These are phyloP conservation scores for Cephus spinipes DNA, from an alignment of 2,888 invertebrate species.

Conservation along the genomic window DNA sequence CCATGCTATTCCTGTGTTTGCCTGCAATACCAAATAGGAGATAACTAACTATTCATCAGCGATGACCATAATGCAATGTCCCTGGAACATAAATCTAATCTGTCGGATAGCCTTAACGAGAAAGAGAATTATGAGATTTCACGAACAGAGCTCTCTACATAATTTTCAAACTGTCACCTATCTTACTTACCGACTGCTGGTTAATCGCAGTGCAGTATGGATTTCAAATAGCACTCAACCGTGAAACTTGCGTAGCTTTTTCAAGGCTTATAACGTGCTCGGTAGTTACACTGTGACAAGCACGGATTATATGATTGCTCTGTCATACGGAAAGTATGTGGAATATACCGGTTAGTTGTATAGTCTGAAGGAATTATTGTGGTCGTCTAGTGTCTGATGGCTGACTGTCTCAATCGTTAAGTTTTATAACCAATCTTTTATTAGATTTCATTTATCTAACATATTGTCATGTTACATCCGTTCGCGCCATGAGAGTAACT, in stretches of 20 bases:
- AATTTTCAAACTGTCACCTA: neutral
- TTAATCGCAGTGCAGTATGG: neutral
- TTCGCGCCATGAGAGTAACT: neutral
- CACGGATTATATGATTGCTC: neutral
- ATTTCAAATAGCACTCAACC: neutral
- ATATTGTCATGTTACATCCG: neutral
- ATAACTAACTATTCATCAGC: neutral
- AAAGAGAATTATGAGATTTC: neutral
- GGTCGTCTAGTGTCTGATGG: neutral
- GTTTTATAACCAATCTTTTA: neutral
- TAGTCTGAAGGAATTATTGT: neutral
- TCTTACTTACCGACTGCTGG: neutral
- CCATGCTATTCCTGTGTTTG: neutral
- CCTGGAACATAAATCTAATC: neutral
- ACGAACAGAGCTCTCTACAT: neutral
- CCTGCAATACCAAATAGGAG: neutral
- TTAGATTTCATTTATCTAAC: neutral
- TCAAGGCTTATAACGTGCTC: neutral
- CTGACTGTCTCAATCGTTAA: neutral
- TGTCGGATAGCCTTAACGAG: neutral
- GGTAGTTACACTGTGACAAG: neutral
- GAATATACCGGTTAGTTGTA: neutral
- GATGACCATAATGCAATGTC: neutral
- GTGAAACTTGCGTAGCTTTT: neutral
- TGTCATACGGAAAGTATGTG: neutral